Conservation (phyloP, 2,797 vertebrate species). For the Epinephelus awoara region DNA sequence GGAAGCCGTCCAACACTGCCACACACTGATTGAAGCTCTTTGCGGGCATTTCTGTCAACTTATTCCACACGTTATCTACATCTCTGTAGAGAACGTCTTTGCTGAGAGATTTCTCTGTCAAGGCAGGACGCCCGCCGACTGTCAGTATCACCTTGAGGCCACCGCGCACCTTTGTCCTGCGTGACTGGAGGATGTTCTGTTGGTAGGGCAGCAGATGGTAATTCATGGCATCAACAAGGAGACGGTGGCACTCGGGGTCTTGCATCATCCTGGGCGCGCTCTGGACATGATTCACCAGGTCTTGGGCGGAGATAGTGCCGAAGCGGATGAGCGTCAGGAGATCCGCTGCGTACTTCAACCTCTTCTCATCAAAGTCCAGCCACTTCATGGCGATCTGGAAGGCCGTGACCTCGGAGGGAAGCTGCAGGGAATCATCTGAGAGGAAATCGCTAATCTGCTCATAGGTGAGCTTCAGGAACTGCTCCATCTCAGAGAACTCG, state of each 20-base stretch:
- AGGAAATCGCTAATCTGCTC: slow-evolving; percentile 99
- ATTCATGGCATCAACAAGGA: slow-evolving; percentile 99
- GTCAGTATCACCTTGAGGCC: slow-evolving; percentile 95
- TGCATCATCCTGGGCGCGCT: slow-evolving; percentile 99
- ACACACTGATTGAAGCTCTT: slow-evolving; percentile 99
- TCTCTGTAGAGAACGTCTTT: slow-evolving; percentile 97
- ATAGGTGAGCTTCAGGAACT: slow-evolving; percentile 98
- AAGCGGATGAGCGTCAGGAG: slow-evolving; percentile 96
- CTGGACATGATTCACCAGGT: slow-evolving; percentile 97
- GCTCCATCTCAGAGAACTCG: slow-evolving; percentile 98
- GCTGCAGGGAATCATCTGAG: slow-evolving; percentile 94
- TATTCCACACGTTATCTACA: slow-evolving; percentile 95
- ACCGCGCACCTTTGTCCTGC: slow-evolving; percentile 97
- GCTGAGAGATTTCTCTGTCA: slow-evolving; percentile 98
- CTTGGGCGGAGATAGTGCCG: slow-evolving; percentile 97
- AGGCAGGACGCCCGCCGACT: slow-evolving; percentile 94
- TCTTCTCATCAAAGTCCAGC: slow-evolving; percentile 98
- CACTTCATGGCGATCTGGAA: slow-evolving; percentile 99
- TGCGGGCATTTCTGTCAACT: slow-evolving; percentile 96
- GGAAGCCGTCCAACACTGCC: slow-evolving; percentile 96
- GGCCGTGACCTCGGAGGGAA: slow-evolving; percentile 97
- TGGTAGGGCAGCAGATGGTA: slow-evolving; percentile 98
- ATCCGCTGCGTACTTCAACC: slow-evolving; percentile 94
- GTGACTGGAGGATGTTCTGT: slow-evolving; percentile 98
- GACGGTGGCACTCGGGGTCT: slow-evolving; percentile 96